Evolutionary conservation across 2,113 vertebrate species (phyloP), one percentile per base, ranked within the genome.

Genomic region (Sisor rabdophorus): DNA sequence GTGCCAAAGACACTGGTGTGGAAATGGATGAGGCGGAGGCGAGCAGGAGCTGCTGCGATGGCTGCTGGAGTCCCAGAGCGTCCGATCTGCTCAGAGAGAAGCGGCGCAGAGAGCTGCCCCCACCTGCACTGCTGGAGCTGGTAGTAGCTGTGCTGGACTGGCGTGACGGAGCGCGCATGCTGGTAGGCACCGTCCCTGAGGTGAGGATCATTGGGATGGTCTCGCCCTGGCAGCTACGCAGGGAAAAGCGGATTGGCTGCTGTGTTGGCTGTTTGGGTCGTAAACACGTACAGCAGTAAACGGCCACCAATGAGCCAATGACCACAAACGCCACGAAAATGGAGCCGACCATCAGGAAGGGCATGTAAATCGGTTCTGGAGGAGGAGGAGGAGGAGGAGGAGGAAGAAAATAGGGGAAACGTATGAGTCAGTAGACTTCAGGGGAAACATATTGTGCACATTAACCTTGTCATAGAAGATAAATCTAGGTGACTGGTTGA

Each of bases 191-290:
- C 30, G 94, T 16, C 32, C 77, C 77, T 16, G 69, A 90, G 59
- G 94, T 92, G 78, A 97, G 82, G 89, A 99, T 98, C 97, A 99
- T 99, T 83, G 97, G 97, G 55, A 99, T 93, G 81, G 97, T 96
- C 88, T 99, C 97, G 0, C 94, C 94, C 89, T 97, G 97, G 79
- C 91, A 95, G 90, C 93, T 95, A 54, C 94, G 94, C 74, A 98
- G 92, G 0, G 96, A 96, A 89, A 98, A 97, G 52, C 95, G 93
- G 54, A 96, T 95, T 0, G 96, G 93, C 87, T 93, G 95, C 22
- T 93, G 95, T 0, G 93, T 92, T 0, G 95, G 93, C 73, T 96
- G 95, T 79, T 98, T 99, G 71, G 97, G 97, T 77, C 95, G 91
- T 79, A 99, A 86, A 82, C 97, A 99, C 0, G 96, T 98, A 87